A percentile compares a stretch with the other conserved stretches of the same genome.
phyloP scores from a whole-genome alignment of 2,113 vertebrate species.

The Polypterus senegalus region DNA sequence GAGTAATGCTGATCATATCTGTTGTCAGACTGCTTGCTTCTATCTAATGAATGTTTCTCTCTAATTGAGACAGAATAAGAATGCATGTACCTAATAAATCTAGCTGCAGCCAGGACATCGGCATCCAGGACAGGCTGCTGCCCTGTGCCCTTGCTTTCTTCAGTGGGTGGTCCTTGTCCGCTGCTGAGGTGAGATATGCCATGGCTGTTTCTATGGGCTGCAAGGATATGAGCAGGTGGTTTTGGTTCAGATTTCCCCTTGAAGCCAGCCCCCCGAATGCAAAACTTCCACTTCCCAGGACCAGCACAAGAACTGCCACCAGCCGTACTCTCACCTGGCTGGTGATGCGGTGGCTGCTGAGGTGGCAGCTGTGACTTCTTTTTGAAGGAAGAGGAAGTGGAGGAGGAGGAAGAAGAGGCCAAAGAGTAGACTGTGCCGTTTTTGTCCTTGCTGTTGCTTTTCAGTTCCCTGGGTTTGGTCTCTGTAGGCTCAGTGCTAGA shows the following conservation, averaged over 20 bases:
- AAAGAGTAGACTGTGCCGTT: conserved; percentile 45
- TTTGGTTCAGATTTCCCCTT: conserved; percentile 34
- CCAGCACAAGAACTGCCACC: conserved; percentile 31
- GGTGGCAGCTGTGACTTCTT: conserved; percentile 65
- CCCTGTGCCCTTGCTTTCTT: conserved; percentile 57
- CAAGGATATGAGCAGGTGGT: conserved; percentile 39
- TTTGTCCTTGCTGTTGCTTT: conserved; percentile 77
- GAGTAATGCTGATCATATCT: too few species aligned
- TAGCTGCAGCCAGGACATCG: conserved; percentile 54
- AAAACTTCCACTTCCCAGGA: conserved; percentile 35
- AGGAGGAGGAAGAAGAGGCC: conserved; percentile 44
- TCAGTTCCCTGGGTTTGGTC: conserved; percentile 79
- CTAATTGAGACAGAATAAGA: conserved; percentile 65
- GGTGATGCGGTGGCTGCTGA: conserved; percentile 71
- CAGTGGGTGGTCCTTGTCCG: conserved; percentile 43
- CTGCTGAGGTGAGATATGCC: conserved; percentile 44
- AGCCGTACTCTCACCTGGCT: conserved; percentile 79
- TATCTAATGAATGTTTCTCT: conserved; percentile 52
- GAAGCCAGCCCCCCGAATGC: conserved; percentile 41
- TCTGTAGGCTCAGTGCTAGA: conserved; percentile 86
- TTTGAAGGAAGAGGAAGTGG: conserved; percentile 55
- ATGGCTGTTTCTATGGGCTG: conserved; percentile 42
- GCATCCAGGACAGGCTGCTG: conserved; percentile 32
- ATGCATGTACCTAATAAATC: conserved; percentile 71
- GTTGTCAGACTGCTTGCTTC: conserved; percentile 37